phyloP scores from a whole-genome alignment of 2,797 vertebrate genomes.

The Dallia pectoralis region DNA sequence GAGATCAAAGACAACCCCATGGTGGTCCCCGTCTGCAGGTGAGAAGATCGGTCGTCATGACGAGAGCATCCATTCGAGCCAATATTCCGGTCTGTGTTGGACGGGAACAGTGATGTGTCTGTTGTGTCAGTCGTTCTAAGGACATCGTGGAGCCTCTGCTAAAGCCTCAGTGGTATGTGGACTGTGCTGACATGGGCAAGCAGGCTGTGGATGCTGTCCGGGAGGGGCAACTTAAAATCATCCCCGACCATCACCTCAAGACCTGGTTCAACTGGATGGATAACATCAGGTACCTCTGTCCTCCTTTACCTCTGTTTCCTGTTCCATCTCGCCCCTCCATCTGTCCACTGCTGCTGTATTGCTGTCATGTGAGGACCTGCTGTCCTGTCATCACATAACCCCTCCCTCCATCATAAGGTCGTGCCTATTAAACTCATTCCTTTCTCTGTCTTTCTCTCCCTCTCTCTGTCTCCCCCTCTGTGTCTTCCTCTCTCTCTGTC shows the following conservation, averaged over 20 bases:
- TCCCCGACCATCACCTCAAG: slow-evolving; percentile 84
- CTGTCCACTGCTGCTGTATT: background rate
- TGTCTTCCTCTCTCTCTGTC: too few species aligned
- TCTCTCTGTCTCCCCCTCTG: slow-evolving; percentile 4
- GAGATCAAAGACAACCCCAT: slow-evolving; percentile 90
- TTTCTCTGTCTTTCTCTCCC: background rate
- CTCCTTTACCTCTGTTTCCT: background rate
- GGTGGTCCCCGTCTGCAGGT: slow-evolving; percentile 93
- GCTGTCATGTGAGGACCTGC: too few species aligned
- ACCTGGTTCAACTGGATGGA: slow-evolving; percentile 93
- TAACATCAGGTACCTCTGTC: slow-evolving; percentile 79
- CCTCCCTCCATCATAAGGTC: too few species aligned
- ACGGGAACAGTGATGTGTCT: background rate
- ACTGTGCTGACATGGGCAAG: slow-evolving; percentile 84
- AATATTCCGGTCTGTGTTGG: background rate
- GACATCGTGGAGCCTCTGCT: slow-evolving; percentile 91
- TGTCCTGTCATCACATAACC: too few species aligned
- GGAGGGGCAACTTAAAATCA: slow-evolving; percentile 81
- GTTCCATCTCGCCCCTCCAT: background rate
- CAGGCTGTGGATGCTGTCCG: slow-evolving; percentile 82
- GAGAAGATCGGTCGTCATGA: background rate
- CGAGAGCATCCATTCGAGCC: too few species aligned
- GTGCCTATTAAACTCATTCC: too few species aligned
- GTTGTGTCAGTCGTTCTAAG: slow-evolving; percentile 82
- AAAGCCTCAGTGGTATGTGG: slow-evolving; percentile 92